phyloP scores from a whole-genome alignment of 2,113 vertebrate genomes.

The Pedionomus torquatus region DNA sequence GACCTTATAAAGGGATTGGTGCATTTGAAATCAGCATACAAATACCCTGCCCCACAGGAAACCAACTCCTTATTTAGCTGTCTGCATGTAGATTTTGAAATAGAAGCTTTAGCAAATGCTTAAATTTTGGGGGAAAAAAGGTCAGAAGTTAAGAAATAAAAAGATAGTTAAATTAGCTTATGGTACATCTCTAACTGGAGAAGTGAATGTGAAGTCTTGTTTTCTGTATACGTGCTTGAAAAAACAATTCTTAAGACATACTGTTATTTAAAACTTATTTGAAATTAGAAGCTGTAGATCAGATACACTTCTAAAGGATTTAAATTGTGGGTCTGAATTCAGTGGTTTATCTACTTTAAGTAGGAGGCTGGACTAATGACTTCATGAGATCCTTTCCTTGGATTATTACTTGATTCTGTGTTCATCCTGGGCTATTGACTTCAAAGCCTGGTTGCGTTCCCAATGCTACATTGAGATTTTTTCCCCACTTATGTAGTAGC shows the following conservation, averaged over 20 bases:
- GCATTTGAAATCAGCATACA: neutral
- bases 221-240: neutral
- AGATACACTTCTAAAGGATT: neutral
- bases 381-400: neutral
- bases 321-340: neutral
- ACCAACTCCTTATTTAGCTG: neutral
- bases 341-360: neutral
- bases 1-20: neutral
- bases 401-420: neutral
- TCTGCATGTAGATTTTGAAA: neutral
- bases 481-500: fast-evolving
- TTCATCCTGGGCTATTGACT: neutral
- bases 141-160: neutral
- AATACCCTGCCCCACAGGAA: neutral
- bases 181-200: neutral
- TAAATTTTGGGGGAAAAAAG: neutral
- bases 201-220: neutral
- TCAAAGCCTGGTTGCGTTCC: neutral
- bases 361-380: neutral
- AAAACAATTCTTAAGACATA: neutral
- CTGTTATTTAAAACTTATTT: neutral
- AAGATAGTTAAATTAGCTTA: neutral
- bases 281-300: neutral
- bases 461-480: neutral
- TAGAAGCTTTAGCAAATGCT: neutral